Evolutionary conservation across 2,113 vertebrate genomes (phyloP).

Genomic region (Dolichotis patagonum): DNA sequence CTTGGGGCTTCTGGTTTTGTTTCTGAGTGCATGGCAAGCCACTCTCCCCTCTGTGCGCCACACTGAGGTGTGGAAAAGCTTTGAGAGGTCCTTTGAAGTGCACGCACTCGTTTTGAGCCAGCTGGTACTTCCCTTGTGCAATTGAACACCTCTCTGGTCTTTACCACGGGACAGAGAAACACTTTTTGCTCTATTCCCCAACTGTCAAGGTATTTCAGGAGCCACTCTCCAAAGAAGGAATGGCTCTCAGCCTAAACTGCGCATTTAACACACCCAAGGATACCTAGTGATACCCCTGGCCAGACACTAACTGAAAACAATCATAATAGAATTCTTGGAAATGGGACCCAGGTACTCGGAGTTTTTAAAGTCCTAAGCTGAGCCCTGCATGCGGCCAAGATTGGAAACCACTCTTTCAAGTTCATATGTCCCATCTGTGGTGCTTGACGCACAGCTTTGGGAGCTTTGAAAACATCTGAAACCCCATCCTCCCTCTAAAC

Average conservation of each 20-base stretch:
- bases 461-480: not conserved
- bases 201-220: not conserved
- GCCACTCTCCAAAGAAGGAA: not conserved
- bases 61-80: accelerated
- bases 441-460: no score
- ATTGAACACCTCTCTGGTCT: no score
- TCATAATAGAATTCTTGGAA: not conserved
- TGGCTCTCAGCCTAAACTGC: accelerated
- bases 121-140: not conserved
- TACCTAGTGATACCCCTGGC: accelerated
- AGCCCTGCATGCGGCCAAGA: not conserved
- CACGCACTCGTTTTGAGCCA: not conserved
- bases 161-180: not conserved
- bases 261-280: not conserved
- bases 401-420: not conserved
- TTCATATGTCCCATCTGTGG: not conserved
- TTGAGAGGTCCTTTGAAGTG: not conserved
- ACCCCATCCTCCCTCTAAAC: not conserved
- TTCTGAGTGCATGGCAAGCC: no score
- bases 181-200: not conserved
- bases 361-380: not conserved
- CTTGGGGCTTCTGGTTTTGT: accelerated
- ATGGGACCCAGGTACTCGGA: not conserved
- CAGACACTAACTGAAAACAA: not conserved
- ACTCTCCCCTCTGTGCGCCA: not conserved